phyloP scores from a whole-genome alignment of 37 sponge, comb jelly and placozoan genomes.

The Agelas oroides region DNA sequence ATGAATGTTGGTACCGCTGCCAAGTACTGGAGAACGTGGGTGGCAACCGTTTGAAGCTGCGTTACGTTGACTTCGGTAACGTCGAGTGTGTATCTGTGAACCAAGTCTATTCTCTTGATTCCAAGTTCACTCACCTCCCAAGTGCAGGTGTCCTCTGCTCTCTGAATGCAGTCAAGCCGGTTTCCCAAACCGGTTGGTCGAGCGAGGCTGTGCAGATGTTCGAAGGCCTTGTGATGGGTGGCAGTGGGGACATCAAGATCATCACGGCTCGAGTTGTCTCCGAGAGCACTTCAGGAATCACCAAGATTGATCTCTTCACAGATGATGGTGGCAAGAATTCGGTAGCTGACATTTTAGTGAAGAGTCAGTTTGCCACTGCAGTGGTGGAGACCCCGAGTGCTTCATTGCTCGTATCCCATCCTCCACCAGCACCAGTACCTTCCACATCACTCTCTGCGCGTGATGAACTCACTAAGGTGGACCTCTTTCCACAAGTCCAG shows the following conservation, averaged over 20 bases:
- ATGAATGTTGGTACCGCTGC: conserved; percentile 56
- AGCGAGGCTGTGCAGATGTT: conserved; percentile 9
- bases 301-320: background rate
- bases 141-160: conserved; percentile 26
- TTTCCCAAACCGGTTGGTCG: background rate
- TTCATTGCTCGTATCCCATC: no score
- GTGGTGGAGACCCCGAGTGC: background rate
- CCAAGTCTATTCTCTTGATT: background rate
- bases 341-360: background rate
- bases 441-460: conserved; percentile 12
- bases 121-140: conserved; percentile 36
- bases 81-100: conserved; percentile 5
- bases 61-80: conserved; percentile 76
- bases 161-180: conserved; percentile 7
- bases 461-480: background rate
- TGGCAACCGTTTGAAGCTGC: conserved; percentile 5
- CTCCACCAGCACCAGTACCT: no score
- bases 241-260: background rate
- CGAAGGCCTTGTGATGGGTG: conserved; percentile 2
- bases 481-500: conserved; percentile 5
- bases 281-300: background rate
- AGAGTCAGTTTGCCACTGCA: background rate
- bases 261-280: background rate
- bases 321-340: background rate
- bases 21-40: background rate